Conservation (phyloP, 1,140 invertebrate genomes). For the Drosophila ironensis region DNA sequence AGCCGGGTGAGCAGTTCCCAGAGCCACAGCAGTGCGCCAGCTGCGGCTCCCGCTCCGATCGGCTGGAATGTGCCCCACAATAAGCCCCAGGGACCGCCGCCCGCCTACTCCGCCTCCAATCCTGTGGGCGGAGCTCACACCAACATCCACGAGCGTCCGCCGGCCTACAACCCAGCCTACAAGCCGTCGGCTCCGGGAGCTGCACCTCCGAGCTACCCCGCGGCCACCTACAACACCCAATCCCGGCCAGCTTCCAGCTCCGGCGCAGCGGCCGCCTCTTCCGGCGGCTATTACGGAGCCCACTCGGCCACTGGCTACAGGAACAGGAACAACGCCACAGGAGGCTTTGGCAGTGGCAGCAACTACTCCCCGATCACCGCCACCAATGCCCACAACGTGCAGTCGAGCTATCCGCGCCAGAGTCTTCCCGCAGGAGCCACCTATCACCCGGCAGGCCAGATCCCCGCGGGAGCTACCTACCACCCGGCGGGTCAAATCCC, state of each 20-base stretch:
- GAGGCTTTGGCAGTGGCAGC: constrained; percentile 45
- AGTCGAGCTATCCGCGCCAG: constrained; percentile 70
- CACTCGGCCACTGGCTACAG: constrained; percentile 46
- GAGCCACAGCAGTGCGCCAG: constrained; percentile 19
- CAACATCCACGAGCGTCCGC: constrained; percentile 69
- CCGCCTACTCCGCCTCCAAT: constrained; percentile 64
- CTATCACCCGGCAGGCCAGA: constrained; percentile 53
- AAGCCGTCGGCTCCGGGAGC: too few relatives aligned
- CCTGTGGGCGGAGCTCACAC: constrained; percentile 63
- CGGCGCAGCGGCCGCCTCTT: too few relatives aligned
- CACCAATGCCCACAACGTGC: constrained; percentile 60
- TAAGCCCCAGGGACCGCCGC: constrained; percentile 69
- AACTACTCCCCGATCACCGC: constrained; percentile 58
- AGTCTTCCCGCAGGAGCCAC: constrained; percentile 60
- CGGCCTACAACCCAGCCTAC: constrained; percentile 66
- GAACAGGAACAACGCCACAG: constrained; percentile 56
- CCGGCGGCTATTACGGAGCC: constrained; percentile 7
- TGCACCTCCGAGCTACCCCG: constrained; percentile 49
- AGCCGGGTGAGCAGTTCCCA: constrained; percentile 11
- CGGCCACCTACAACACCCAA: constrained; percentile 39
- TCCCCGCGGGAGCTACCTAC: constrained; percentile 65
- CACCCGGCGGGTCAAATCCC: constrained; percentile 34
- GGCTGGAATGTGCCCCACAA: constrained; percentile 78
- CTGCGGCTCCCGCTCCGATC: constrained; percentile 33
- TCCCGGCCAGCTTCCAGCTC: constrained; percentile 13